Evolutionary conservation across 2,113 vertebrate species (phyloP), one percentile per base, ranked within the genome.

Genomic region (Salminus brasiliensis): DNA sequence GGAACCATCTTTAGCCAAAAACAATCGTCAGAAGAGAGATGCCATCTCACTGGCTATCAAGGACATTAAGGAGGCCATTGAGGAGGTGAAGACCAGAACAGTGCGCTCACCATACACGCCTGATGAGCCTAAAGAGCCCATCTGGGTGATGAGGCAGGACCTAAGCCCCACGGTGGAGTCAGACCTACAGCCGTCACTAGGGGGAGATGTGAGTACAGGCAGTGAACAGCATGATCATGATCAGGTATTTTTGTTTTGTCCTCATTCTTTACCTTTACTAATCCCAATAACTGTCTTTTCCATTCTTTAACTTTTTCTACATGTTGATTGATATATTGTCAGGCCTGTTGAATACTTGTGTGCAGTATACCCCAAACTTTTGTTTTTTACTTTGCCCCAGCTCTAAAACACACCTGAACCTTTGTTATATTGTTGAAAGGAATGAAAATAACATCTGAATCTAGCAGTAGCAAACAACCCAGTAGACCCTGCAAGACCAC

Each of bases 91-190:
- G 93, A 99, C 95, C 13, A 93, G 96, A 87, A 98, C 97, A 76
- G 93, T 99, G 70, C 96, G 97, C 84, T 99, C 97, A 76, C 97
- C 97, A 32, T 99, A 99, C 81, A 99, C 97, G 1, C 96, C 97
- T 0, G 97, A 99, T 75, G 97, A 98, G 81, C 97, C 97, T 41
- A 97, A 97, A 89, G 97, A 99, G 71, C 97, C 97, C 21, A 95
- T 98, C 66, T 99, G 97, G 97, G 97, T 99, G 32, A 99, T 98
- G 97, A 94, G 97, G 32, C 96, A 98, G 83, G 97, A 99, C 85
- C 93, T 98, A 78, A 98, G 97, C 84, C 97, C 96, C 53, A 96
- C 94, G 18, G 91, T 92, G n/a, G 96, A 98, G 85, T 93, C 92
- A 83, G 96, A 97, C 8, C 94, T 96, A 74, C 96, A 94, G 87